Base-by-base conservation (phyloP, 1,140 invertebrate genomes). In the Macrotrachela quadricornifera region DNA sequence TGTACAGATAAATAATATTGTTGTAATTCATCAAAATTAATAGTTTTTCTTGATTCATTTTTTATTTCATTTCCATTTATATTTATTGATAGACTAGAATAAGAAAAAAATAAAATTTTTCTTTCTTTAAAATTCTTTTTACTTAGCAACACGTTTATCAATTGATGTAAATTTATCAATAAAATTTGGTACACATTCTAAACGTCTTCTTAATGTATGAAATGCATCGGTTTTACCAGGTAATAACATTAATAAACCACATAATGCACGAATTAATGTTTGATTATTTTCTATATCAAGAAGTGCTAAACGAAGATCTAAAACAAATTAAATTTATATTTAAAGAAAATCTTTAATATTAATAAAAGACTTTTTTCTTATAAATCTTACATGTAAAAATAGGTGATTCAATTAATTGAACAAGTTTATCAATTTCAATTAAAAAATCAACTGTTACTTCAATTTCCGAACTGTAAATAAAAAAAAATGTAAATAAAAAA, bases 311-410 rank as follows among this genome's bases (percentile, higher is more conserved):
- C 91, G 76, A 57, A 97, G 70, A 74, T 87, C 88, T 90, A 64
- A 47, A 74, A 51, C 41, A 59, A 39, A 45, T 17, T 47, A 30
- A 13, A 11, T 11, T 17, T n/a, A 36, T 37, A 39, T 38, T 51
- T 42, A 57, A 65, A 46, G 16, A n/a, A 37, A 3, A 11, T 11
- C 10, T 15, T 21, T 10, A 10, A 43, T 38, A n/a, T n/a, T n/a
- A n/a, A n/a, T n/a, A n/a, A n/a, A n/a, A n/a, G n/a, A n/a, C n/a
- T n/a, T n/a, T n/a, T n/a, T n/a, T n/a, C n/a, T n/a, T n/a, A n/a
- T n/a, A n/a, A n/a, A n/a, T n/a, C 83, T 83, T 74, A 94, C 88
- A 91, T 57, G 88, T 86, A 72, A 97, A 95, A 67, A 97, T 94
- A 11, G 92, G 92, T 16, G 92, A 96, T 72, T 99, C 92, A 56